phyloP scores from a whole-genome alignment of 2,888 invertebrate species.

The Phalera bucephala region DNA sequence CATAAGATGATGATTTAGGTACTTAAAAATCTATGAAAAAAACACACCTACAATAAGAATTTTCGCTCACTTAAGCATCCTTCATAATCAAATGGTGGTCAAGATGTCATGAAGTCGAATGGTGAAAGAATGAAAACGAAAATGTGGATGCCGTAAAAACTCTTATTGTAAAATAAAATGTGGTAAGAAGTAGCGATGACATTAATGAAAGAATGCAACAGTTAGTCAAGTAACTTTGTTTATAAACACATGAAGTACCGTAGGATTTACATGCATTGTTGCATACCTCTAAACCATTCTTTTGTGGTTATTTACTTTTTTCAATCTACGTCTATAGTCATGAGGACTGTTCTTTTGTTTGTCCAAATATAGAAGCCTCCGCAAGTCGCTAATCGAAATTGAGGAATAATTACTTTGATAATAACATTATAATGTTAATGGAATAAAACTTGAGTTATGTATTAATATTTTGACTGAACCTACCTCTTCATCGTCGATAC shows the following conservation, averaged over 20 bases:
- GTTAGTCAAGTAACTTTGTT: slow-evolving; percentile 82
- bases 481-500: slow-evolving; percentile 76
- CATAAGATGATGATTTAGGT: slow-evolving; percentile 25
- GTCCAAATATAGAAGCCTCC: slow-evolving; percentile 64
- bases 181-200: slow-evolving; percentile 47
- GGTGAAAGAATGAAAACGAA: slow-evolving; percentile 11
- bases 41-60: slow-evolving; percentile 44
- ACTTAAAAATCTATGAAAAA: slow-evolving; percentile 14
- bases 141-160: slow-evolving; percentile 36
- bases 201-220: slow-evolving; percentile 56
- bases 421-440: slow-evolving; percentile 36
- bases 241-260: slow-evolving; percentile 82
- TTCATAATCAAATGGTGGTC: background rate
- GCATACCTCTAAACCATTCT: slow-evolving; percentile 62
- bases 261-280: slow-evolving; percentile 72
- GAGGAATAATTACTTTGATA: slow-evolving; percentile 57
- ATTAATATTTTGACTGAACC: slow-evolving; percentile 66
- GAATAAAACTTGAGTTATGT: slow-evolving; percentile 23
- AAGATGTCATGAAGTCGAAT: slow-evolving; percentile 2
- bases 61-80: slow-evolving; percentile 28
- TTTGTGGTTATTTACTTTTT: slow-evolving; percentile 51
- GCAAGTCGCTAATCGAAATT: slow-evolving; percentile 69
- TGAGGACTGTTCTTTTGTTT: slow-evolving; percentile 78
- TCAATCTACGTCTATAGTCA: slow-evolving; percentile 75
- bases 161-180: slow-evolving; percentile 54